Evolutionary conservation across 2,113 vertebrate genomes (phyloP).

Genomic region (Cheirogaleus medius): DNA sequence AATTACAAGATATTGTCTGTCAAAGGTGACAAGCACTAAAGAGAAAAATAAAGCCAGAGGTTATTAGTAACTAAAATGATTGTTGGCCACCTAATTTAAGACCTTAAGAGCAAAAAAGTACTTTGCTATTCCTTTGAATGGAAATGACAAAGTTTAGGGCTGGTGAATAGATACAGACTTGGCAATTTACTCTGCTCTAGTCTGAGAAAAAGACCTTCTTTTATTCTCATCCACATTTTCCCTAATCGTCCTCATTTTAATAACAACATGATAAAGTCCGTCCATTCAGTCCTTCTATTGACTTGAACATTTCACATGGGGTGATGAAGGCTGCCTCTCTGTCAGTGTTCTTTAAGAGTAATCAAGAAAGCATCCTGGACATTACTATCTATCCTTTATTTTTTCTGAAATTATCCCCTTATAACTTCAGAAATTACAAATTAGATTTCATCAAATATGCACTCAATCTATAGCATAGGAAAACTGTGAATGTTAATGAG

Average conservation of each 20-base stretch:
- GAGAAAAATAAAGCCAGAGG: neutral
- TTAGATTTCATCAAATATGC: neutral
- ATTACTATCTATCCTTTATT: neutral
- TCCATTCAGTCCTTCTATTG: neutral
- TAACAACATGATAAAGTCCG: no score
- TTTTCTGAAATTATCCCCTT: neutral
- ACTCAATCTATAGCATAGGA: neutral
- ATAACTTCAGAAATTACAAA: neutral
- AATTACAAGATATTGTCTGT: neutral
- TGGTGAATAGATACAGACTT: neutral
- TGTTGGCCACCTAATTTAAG: neutral
- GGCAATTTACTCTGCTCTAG: neutral
- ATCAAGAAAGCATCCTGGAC: neutral
- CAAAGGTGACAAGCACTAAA: neutral
- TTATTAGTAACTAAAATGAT: neutral
- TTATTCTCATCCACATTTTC: neutral
- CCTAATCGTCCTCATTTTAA: neutral
- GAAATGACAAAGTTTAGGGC: neutral
- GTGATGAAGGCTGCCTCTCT: neutral
- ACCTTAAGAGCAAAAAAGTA: neutral
- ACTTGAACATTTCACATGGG: neutral
- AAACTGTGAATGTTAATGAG: neutral
- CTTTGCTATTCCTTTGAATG: neutral
- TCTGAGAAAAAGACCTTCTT: neutral
- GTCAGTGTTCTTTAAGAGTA: neutral